Conservation (phyloP, 2,888 invertebrate genomes). For the Drosophila mercatorum region DNA sequence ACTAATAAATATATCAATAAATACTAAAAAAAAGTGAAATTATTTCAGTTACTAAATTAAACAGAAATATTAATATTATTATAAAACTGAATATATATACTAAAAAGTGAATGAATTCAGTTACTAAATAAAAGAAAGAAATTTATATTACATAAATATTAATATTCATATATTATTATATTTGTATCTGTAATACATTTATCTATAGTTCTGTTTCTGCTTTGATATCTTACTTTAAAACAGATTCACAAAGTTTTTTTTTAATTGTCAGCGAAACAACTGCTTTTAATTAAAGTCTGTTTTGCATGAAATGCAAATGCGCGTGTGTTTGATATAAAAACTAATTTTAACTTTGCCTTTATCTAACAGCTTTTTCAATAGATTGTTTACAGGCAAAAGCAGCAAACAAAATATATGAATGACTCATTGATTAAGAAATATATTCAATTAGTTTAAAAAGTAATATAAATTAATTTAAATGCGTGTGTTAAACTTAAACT, state of each 20-base stretch:
- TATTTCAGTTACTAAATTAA: not conserved
- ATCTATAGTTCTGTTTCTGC: too few species aligned
- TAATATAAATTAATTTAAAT: too few species aligned
- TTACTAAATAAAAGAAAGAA: not conserved
- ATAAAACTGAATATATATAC: slow-evolving; percentile 3
- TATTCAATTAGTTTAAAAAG: too few species aligned
- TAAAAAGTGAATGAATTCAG: not conserved
- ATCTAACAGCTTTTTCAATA: not conserved
- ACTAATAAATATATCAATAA: slow-evolving; percentile 15
- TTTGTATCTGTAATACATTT: not conserved
- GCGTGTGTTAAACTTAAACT: too few species aligned
- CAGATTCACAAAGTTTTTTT: not conserved
- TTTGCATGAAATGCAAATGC: not conserved
- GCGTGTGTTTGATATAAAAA: not conserved
- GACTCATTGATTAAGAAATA: too few species aligned
- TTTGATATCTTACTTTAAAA: too few species aligned
- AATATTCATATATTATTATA: not conserved
- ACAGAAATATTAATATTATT: not conserved
- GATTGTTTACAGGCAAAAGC: not conserved
- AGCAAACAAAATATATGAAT: too few species aligned
- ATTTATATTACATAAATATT: not conserved
- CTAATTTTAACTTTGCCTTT: not conserved
- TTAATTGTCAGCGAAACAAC: not conserved
- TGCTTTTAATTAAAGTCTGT: slow-evolving; percentile 8
- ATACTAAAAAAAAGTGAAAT: not conserved